phyloP scores from a whole-genome alignment of 2,113 vertebrate genomes.

The Leptodactylus fuscus region DNA sequence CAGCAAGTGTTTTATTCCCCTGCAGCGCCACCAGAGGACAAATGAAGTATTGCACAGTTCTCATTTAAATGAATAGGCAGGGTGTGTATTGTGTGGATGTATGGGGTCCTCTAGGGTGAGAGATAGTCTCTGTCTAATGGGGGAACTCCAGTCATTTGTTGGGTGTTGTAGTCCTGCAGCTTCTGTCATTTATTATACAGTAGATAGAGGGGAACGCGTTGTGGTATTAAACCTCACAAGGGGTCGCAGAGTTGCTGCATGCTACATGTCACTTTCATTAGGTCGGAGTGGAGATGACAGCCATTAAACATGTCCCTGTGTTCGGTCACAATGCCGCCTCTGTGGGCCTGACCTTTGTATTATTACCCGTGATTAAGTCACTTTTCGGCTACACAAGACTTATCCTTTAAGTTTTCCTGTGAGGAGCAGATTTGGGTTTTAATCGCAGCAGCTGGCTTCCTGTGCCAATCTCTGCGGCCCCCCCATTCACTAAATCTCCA shows the following conservation, averaged over 20 bases:
- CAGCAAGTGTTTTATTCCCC: too few relatives aligned
- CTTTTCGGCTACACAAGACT: constrained; percentile 28
- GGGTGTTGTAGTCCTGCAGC: constrained; percentile 5
- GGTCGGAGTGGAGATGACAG: constrained; percentile 5
- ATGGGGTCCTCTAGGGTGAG: not conserved
- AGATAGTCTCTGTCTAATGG: too few relatives aligned
- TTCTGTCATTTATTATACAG: not conserved
- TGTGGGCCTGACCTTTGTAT: not conserved
- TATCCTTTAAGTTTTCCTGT: constrained; percentile 48
- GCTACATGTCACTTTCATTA: constrained; percentile 41
- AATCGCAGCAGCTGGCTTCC: constrained; percentile 51
- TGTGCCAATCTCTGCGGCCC: constrained; percentile 1
- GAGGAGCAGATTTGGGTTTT: constrained; percentile 33
- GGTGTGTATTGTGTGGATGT: not conserved
- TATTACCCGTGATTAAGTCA: constrained; percentile 42
- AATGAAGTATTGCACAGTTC: not conserved
- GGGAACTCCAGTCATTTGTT: not conserved
- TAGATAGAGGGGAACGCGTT: not conserved
- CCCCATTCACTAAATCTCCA: constrained; percentile 39
- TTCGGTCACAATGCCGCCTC: constrained; percentile 24
- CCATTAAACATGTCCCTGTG: constrained; percentile 40
- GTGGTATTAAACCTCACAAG: not conserved
- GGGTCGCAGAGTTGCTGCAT: not conserved
- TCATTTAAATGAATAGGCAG: not conserved
- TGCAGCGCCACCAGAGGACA: too few relatives aligned